A percentile compares a stretch with the other conserved stretches of the same genome.
These are phyloP conservation scores for Sesamia inferens DNA, from an alignment of 2,888 invertebrate species.

Conservation along the genomic window DNA sequence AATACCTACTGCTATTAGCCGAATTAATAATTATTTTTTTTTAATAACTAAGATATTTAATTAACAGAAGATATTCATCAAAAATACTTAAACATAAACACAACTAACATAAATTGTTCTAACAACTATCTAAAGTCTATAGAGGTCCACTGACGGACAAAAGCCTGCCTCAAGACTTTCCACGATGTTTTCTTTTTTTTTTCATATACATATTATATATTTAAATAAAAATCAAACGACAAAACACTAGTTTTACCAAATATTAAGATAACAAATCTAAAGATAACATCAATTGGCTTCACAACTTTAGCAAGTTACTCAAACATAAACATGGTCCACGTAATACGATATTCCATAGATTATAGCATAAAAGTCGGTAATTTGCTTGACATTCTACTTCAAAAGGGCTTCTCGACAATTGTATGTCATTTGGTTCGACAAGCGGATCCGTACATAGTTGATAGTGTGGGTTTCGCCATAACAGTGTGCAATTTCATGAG, in stretches of 20 bases:
- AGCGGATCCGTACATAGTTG: conserved; percentile 42
- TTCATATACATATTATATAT: background rate
- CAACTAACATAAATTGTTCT: conserved; percentile 1
- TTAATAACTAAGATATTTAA: background rate
- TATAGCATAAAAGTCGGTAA: conserved; percentile 73
- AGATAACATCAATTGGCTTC: conserved; percentile 7
- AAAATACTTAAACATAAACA: background rate
- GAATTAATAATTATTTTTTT: background rate
- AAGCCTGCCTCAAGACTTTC: no score
- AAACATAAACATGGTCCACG: conserved; percentile 24
- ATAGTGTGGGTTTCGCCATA: conserved; percentile 60
- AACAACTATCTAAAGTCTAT: conserved; percentile 1
- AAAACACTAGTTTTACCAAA: conserved; percentile 9
- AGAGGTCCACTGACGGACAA: no score
- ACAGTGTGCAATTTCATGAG: conserved; percentile 70
- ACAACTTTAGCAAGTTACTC: conserved; percentile 10
- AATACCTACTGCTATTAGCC: background rate
- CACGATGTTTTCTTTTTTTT: no score
- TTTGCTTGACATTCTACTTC: conserved; percentile 81
- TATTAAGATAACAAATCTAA: conserved; percentile 15
- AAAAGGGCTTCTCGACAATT: conserved; percentile 79
- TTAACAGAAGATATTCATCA: background rate
- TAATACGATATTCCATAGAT: conserved; percentile 72
- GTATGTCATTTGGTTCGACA: conserved; percentile 74
- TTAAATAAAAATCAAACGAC: conserved; percentile 6